Evolutionary conservation across 2,888 invertebrate genomes (phyloP), one percentile per base, ranked within the genome.

Genomic region (Drosophila neonasuta): DNA sequence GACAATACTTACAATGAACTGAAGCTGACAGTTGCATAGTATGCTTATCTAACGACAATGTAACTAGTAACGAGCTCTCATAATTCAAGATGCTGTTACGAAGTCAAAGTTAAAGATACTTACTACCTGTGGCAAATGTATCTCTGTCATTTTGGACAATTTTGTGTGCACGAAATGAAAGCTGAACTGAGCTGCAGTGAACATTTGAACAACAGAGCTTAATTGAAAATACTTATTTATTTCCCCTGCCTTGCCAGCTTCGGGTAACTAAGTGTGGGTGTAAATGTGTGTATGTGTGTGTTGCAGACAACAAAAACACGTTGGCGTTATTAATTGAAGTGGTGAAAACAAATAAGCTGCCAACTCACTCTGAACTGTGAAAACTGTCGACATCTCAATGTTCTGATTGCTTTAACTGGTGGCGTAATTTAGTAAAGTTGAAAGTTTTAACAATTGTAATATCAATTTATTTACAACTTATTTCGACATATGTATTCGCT

Each of bases 161-260:
- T 42, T 50, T 29, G 5, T 36, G 11, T 4, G 5, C 3, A 36
- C 1, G 11, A 36, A 36, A 10, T 36, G 36, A 36, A 36, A 32
- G 8, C 32, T 32, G 32, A 32, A 10, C 9, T 8, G 32, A 32
- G 10, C 30, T 17, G 34, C 32, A 42, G 17, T 50, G 13, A 39
- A 46, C 42, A 69, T 44, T 32, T 36, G 9, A 34, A 46, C 45
- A 71, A 46, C 34, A 29, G 11, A 34, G 52, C 50, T 52, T 75
- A 80, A 86, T 86, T 86, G 73, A 73, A 80, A 75, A 71, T 73
- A 67, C 68, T 67, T 75, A 64, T 73, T 77, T 75, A 61, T 58
- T 62, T 50, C 7, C 11, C 48, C 36, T 56, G 56, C 30, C 24
- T 39, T 36, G 20, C 42, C 29, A 60, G 36, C 42, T 46, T 56